Base-by-base conservation (phyloP, 2,888 invertebrate genomes). In the Palloptera scutellata region DNA sequence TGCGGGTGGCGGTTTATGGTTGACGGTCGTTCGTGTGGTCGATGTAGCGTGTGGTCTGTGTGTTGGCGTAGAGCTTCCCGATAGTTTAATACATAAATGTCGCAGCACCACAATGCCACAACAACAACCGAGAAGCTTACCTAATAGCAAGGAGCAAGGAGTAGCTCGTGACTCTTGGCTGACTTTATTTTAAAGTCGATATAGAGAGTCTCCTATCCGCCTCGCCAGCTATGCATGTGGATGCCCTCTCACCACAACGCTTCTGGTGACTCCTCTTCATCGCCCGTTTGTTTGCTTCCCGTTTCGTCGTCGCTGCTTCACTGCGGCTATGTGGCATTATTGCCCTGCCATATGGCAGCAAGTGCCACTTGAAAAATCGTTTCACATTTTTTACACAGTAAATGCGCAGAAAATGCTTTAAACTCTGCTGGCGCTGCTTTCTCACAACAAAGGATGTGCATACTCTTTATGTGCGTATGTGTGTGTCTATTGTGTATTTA, bases 291-390 rank as follows among this genome's bases (percentile, higher is more conserved):
- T 57, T n/a, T 20, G 30, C 13, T 13, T 57, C 6, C 6, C 30
- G 3, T 30, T 11, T 13, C 9, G n/a, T 1, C 30, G 40, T 57
- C 10, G 13, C 4, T 57, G 40, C 57, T 15, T 15, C 45, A 13
- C 45, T 45, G n/a, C n/a, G 30, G 30, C 30, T 30, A 30, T 30
- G 30, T 30, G 30, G 30, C 30, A 30, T 30, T 30, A 30, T 30
- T 48, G 30, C 58, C 58, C n/a, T n/a, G 55, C 58, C 58, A 59
- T 59, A 59, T 59, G 58, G 58, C 43, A 59, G 15, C 30, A 30
- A 30, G 58, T 43, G 43, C 15, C 58, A 19, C 58, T 40, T 59
- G 58, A 59, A 59, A 59, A 59, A 59, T 59, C 58, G 58, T 19
- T 59, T 59, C 58, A 19, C 58, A 59, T 59, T 59, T 59, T 59